phyloP scores from a whole-genome alignment of 2,888 invertebrate species.

The Podotricha telesiphe region DNA sequence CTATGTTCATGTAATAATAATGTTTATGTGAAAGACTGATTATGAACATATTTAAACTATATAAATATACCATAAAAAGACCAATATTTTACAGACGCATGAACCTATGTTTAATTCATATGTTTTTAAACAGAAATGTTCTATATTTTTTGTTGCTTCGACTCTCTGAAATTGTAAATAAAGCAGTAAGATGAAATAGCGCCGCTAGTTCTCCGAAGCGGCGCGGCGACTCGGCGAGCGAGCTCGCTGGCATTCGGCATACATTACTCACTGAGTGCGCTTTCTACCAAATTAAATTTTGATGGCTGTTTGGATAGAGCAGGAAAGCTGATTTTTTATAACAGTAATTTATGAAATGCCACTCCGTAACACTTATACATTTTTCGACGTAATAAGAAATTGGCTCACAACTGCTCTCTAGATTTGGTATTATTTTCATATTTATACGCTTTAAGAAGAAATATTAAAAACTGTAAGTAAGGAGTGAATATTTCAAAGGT shows the following conservation, averaged over 20 bases:
- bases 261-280: conserved; percentile 72
- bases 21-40: too few relatives aligned
- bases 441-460: conserved; percentile 22
- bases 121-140: conserved; percentile 14
- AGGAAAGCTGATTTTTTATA: conserved; percentile 62
- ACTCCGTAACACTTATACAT: conserved; percentile 42
- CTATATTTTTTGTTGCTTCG: conserved; percentile 22
- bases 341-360: conserved; percentile 58
- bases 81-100: background rate
- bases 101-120: conserved; percentile 12
- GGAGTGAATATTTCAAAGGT: background rate
- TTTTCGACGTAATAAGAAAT: conserved; percentile 44
- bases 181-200: conserved; percentile 26
- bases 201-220: conserved; percentile 27
- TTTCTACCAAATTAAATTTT: conserved; percentile 79
- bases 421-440: conserved; percentile 30
- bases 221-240: conserved; percentile 31
- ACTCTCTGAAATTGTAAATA: conserved; percentile 28
- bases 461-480: background rate
- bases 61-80: background rate
- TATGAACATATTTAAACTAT: background rate
- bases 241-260: conserved; percentile 59
- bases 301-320: conserved; percentile 67
- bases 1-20: too few relatives aligned
- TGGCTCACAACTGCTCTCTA: conserved; percentile 36